phyloP scores from a whole-genome alignment of 2,113 vertebrate genomes.

The Spilogale gracilis region DNA sequence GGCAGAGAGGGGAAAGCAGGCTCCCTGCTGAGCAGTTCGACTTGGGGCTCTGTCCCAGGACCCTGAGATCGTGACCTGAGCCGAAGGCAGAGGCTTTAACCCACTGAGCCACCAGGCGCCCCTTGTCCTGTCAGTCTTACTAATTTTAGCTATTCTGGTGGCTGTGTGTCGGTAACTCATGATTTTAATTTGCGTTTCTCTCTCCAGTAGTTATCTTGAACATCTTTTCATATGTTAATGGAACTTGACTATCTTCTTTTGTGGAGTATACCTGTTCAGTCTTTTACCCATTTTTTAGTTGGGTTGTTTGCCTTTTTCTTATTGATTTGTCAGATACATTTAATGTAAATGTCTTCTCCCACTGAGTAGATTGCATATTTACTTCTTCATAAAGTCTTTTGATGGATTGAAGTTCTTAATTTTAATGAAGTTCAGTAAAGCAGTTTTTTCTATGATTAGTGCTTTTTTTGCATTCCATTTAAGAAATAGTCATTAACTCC shows the following conservation, averaged over 20 bases:
- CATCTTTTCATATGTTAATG: slow-evolving; percentile 35
- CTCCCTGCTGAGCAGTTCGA: too few species aligned
- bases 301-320: neutral
- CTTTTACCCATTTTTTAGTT: neutral
- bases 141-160: neutral
- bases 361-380: neutral
- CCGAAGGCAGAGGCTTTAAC: too few species aligned
- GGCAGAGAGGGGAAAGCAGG: too few species aligned
- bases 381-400: slow-evolving; percentile 7
- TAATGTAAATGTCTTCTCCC: neutral
- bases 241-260: slow-evolving; percentile 22
- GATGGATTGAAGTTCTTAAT: slow-evolving; percentile 24
- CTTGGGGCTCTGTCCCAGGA: too few species aligned
- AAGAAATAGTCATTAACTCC: neutral
- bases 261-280: neutral
- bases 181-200: slow-evolving; percentile 48
- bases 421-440: neutral
- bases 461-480: neutral
- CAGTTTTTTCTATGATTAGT: neutral
- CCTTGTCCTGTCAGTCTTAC: neutral
- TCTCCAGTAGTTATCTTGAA: slow-evolving; percentile 34
- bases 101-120: too few species aligned
- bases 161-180: neutral
- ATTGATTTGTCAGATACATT: neutral
- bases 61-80: too few species aligned